Evolutionary conservation across 2,888 invertebrate species (phyloP).

Genomic region (Micoletzkya japonica): DNA sequence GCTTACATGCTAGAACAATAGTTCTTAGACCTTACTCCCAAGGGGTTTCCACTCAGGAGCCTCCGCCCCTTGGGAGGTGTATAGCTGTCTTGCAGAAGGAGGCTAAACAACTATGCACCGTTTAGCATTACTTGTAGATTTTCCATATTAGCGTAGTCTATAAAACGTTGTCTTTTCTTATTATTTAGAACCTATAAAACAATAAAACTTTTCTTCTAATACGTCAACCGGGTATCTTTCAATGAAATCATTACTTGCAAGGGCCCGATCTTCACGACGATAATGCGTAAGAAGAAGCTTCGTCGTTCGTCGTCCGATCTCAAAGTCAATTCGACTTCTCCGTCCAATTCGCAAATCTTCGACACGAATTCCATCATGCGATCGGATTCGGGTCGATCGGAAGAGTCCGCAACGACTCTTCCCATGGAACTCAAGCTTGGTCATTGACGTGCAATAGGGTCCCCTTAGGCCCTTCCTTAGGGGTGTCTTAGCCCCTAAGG

Average conservation of each 20-base stretch:
- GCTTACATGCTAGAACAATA: too few species aligned
- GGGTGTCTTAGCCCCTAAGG: too few species aligned
- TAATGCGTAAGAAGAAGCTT: constrained; percentile 24
- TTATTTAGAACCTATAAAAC: too few species aligned
- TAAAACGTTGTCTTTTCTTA: too few species aligned
- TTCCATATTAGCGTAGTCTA: too few species aligned
- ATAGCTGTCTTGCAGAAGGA: too few species aligned
- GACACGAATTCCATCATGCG: constrained; percentile 12
- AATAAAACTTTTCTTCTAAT: background rate
- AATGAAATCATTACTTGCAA: background rate
- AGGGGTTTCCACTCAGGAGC: too few species aligned
- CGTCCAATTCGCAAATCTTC: constrained; percentile 15
- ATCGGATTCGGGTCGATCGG: constrained; percentile 15
- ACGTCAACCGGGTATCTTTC: background rate
- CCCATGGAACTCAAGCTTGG: constrained; percentile 25
- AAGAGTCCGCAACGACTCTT: constrained; percentile 21
- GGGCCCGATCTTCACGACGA: constrained; percentile 26
- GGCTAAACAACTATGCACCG: too few species aligned
- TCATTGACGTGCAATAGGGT: background rate
- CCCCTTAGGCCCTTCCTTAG: background rate
- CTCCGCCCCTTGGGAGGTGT: too few species aligned
- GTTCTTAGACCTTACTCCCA: too few species aligned
- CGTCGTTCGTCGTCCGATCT: background rate
- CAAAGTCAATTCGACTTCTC: background rate
- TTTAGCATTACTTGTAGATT: too few species aligned